Evolutionary conservation across 2,113 vertebrate genomes (phyloP), one percentile per base, ranked within the genome.

Genomic region (Corvus hawaiiensis): DNA sequence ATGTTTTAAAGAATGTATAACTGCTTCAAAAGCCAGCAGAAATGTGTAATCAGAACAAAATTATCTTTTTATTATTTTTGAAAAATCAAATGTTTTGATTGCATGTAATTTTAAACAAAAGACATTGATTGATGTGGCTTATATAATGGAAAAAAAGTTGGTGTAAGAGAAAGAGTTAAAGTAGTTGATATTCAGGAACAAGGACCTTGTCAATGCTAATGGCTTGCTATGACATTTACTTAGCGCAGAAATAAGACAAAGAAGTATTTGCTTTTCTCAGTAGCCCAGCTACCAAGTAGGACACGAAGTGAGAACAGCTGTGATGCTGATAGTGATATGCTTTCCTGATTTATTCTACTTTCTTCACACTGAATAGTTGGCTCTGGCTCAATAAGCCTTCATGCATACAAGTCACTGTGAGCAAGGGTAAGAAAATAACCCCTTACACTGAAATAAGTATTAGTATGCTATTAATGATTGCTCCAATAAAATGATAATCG

Each of bases 211-310:
- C 88, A 67, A 54, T 55, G n/a, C 26, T 90, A 77, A 86, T 80
- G 64, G 23, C 44, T 74, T 94, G 63, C 68, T 93, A 73, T 95
- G 94, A 88, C 83, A 95, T 90, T 95, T 95, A 86, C 46, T 85
- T 90, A 86, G 46, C 58, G 46, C 14, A 90, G 79, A 93, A 88
- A 73, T 85, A 88, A 88, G 63, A 90, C 79, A 88, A 95, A 75
- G 56, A 75, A 83, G 30, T 88, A 84, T 95, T 95, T 96, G 27
- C 79, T 95, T 80, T 96, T 80, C 94, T 92, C 59, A 35, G 85
- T 55, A 90, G 67, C 85, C 43, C 75, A 92, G 85, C 48, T 91
- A 93, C 51, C 59, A 83, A 73, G 67, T 61, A 88, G 68, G 27
- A 93, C 55, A 69, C 15, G 6, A 88, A 73, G 72, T 86, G 59